phyloP scores from a whole-genome alignment of 2,888 invertebrate species.

The Dilophus febrilis region DNA sequence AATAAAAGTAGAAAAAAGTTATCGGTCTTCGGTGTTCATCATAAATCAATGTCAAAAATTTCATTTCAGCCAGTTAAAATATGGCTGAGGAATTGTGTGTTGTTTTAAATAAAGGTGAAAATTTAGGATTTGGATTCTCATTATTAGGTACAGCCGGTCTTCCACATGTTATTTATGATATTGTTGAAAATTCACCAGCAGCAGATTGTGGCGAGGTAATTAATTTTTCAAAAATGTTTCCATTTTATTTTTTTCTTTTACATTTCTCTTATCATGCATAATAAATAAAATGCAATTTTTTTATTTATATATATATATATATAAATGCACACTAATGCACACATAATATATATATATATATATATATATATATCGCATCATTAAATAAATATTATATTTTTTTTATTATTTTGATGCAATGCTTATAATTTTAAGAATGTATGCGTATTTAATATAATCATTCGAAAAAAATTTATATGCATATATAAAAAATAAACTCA shows the following conservation, averaged over 20 bases:
- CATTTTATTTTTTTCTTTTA: not conserved
- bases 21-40: too few species aligned
- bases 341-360: too few species aligned
- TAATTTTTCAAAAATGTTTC: constrained; percentile 6
- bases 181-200: constrained; percentile 84
- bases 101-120: constrained; percentile 72
- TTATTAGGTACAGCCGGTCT: constrained; percentile 78
- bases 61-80: constrained; percentile 3
- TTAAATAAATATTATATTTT: too few species aligned
- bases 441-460: too few species aligned
- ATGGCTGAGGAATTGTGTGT: constrained; percentile 84
- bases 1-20: too few species aligned
- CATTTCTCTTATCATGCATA: not conserved
- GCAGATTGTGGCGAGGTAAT: constrained; percentile 78
- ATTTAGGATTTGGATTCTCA: constrained; percentile 81
- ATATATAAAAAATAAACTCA: too few species aligned
- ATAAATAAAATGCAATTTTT: not conserved
- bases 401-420: too few species aligned
- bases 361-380: too few species aligned
- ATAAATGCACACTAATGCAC: not conserved
- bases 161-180: constrained; percentile 86
- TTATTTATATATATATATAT: not conserved
- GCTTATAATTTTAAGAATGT: too few species aligned
- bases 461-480: too few species aligned
- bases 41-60: too few species aligned